Percentiles rank a stretch among this genome's conserved stretches.
phyloP scores from a whole-genome alignment of 64 coral and sea anemone species.

The Porites australiensis region DNA sequence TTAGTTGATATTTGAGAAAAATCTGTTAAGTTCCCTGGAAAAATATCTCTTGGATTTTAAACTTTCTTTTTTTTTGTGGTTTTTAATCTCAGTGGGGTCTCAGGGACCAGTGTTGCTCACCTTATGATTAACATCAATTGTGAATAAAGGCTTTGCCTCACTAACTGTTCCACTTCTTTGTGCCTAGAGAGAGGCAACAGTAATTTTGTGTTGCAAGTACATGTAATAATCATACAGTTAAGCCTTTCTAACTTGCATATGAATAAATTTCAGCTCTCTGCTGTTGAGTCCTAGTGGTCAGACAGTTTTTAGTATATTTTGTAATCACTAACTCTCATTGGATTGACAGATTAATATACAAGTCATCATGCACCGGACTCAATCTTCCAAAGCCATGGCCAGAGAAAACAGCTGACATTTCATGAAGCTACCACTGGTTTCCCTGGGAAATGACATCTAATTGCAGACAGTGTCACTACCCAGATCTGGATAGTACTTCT shows the following conservation, averaged over 20 bases:
- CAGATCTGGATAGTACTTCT: too few species aligned
- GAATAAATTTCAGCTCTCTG: too few species aligned
- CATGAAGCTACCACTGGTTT: too few species aligned
- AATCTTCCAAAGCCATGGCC: neutral
- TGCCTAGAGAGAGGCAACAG: constrained; percentile 51
- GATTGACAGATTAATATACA: constrained; percentile 92
- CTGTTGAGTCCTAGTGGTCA: constrained; percentile 46
- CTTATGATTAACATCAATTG: constrained; percentile 92
- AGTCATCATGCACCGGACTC: constrained; percentile 79
- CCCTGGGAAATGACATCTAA: too few species aligned
- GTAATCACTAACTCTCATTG: constrained; percentile 89
- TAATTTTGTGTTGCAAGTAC: neutral
- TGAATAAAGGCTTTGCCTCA: constrained; percentile 92
- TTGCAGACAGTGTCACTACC: too few species aligned
- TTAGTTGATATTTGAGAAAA: too few species aligned
- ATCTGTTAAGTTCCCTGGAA: too few species aligned
- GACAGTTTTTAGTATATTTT: constrained; percentile 5
- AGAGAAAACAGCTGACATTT: too few species aligned
- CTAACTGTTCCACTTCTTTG: constrained; percentile 89
- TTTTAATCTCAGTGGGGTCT: too few species aligned
- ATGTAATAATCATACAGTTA: neutral
- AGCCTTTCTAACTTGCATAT: too few species aligned
- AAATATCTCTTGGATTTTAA: too few species aligned
- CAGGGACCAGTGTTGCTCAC: constrained; percentile 1
- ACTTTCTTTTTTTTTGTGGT: too few species aligned